phyloP scores from a whole-genome alignment of 2,113 vertebrate species.

The Syngnathus typhle region DNA sequence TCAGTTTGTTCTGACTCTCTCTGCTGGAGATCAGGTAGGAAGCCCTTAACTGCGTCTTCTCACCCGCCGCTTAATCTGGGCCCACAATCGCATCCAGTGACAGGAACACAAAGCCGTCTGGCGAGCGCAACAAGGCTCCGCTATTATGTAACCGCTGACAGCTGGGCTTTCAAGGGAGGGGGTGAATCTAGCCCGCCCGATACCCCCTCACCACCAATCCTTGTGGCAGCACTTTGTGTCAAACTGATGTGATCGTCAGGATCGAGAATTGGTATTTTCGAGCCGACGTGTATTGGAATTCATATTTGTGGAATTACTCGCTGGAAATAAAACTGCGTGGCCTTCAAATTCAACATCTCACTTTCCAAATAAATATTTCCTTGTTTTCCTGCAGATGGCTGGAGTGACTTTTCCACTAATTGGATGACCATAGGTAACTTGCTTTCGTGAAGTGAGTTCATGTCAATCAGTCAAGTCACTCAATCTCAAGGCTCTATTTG shows the following conservation, averaged over 20 bases:
- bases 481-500: background rate
- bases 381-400: background rate
- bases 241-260: slow-evolving; percentile 63
- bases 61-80: slow-evolving; percentile 71
- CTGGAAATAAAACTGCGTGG: slow-evolving; percentile 44
- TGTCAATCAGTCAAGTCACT: background rate
- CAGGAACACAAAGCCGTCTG: slow-evolving; percentile 69
- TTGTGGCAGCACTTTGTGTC: slow-evolving; percentile 69
- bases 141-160: slow-evolving; percentile 77
- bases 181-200: slow-evolving; percentile 21
- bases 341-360: slow-evolving; percentile 32
- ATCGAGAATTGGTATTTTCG: slow-evolving; percentile 47
- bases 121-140: slow-evolving; percentile 65
- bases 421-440: background rate
- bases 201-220: slow-evolving; percentile 46
- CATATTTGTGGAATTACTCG: slow-evolving; percentile 53
- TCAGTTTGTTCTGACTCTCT: slow-evolving; percentile 53
- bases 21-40: slow-evolving; percentile 69
- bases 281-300: slow-evolving; percentile 48
- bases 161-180: slow-evolving; percentile 68
- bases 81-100: slow-evolving; percentile 69
- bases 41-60: slow-evolving; percentile 62
- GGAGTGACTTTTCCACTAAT: background rate
- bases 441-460: no score
- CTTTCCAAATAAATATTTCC: background rate